Base-by-base conservation (phyloP, 2,113 vertebrate genomes). In the Zosterops pallidus region DNA sequence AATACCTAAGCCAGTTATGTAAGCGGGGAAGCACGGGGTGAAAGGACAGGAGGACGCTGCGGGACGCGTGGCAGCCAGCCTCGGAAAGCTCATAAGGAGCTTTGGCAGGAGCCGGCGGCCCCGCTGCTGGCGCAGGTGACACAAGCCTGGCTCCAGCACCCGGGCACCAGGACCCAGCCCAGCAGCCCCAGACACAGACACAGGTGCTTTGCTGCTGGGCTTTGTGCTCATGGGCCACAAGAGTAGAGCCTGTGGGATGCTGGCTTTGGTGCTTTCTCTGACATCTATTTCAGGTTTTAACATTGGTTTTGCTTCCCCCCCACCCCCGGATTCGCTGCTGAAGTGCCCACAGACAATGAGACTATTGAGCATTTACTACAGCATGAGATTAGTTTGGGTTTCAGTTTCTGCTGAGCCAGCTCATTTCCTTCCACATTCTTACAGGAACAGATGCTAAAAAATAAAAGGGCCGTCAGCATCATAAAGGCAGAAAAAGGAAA, bases 41-140 rank as follows among this genome's bases (percentile, higher is more conserved):
- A 96, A 95, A 95, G 91, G 87, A 92, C 44, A 5, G 84, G 9
- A 67, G 84, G 92, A 29, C 77, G 29, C 82, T 8, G 64, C 0
- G 28, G 86, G 72, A 77, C 5, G 37, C 56, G 83, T 2, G 19
- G 89, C 94, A 76, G 71, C 81, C 90, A 88, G 95, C 90, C 89
- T 65, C 5, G 2, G n/a, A 94, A 96, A 97, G 93, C 96, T 63
- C 68, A 49, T 97, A 81, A 95, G 82, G 86, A 95, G 94, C 96
- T 96, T 94, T 94, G 85, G 69, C 75, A 92, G 83, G 52, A 84
- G 4, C 44, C 6, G 9, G 80, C 60, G 6, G 6, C 47, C 89
- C 67, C 5, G 4, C 41, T n/a, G 35, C 62, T 16, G 75, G 72
- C 62, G 53, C 37, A 9, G 13, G 71, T 14, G 83, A 77, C 33